Evolutionary conservation across 2,797 vertebrate species (phyloP).

Genomic region (Cyclopterus lumpus): DNA sequence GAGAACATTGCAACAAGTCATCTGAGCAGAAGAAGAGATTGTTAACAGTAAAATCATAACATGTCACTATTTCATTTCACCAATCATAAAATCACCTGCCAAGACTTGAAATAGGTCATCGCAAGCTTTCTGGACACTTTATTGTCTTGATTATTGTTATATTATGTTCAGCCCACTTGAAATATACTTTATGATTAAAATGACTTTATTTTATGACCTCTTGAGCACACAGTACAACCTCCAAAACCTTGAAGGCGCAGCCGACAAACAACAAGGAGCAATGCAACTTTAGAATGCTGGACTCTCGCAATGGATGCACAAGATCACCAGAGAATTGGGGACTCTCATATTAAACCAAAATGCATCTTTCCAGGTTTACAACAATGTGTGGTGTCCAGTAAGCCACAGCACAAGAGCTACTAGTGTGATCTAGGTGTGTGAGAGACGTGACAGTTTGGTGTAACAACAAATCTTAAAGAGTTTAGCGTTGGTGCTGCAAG

Average conservation of each 20-base stretch:
- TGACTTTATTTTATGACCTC: background rate
- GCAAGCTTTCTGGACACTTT: background rate
- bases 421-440: background rate
- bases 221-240: background rate
- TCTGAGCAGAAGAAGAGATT: too few relatives aligned
- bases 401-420: background rate
- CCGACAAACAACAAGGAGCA: background rate
- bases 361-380: background rate
- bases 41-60: too few relatives aligned
- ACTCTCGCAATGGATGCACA: too few relatives aligned
- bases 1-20: too few relatives aligned
- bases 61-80: too few relatives aligned
- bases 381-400: background rate
- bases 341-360: background rate
- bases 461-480: background rate
- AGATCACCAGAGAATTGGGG: background rate
- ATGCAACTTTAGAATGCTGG: background rate
- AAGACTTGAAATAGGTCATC: background rate
- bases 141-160: background rate
- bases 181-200: conserved; percentile 4
- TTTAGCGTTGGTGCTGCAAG: background rate
- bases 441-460: background rate
- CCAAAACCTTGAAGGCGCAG: background rate
- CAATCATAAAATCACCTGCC: too few relatives aligned
- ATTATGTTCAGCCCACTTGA: background rate